Evolutionary conservation across 2,888 invertebrate species (phyloP).

Genomic region (Eilema griseolum): DNA sequence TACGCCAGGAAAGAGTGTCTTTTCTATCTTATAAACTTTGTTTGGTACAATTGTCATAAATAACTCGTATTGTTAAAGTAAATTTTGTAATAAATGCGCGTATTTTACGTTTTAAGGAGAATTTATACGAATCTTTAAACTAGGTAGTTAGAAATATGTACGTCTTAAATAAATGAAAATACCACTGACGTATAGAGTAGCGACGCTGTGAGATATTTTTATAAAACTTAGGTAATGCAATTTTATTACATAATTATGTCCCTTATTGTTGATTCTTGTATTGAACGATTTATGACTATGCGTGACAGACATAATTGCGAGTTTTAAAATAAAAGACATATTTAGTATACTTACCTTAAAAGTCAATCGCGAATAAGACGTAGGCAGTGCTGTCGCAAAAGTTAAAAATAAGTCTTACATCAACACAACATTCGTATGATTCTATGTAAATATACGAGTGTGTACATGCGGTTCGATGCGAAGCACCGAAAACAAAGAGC

Average conservation of each 20-base stretch:
- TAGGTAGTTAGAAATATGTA: background rate
- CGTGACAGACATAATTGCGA: too few relatives aligned
- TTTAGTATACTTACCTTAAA: background rate
- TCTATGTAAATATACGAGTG: conserved; percentile 12
- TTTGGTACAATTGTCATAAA: too few relatives aligned
- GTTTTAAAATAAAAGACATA: background rate
- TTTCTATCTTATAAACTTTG: too few relatives aligned
- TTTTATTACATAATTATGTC: background rate
- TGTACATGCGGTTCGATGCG: conserved; percentile 1
- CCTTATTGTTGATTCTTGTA: background rate
- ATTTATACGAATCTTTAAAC: background rate
- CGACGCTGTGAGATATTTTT: background rate
- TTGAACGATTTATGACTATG: background rate
- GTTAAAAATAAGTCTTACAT: conserved; percentile 20
- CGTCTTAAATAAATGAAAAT: background rate
- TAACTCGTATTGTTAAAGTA: background rate
- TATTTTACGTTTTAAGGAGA: background rate
- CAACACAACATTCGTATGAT: background rate
- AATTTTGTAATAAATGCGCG: background rate
- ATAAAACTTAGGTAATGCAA: background rate
- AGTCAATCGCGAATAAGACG: background rate
- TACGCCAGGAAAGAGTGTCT: too few relatives aligned
- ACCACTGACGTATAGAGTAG: background rate
- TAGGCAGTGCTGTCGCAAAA: background rate
- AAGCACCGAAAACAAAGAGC: background rate